Evolutionary conservation across 2,888 invertebrate genomes (phyloP).

Genomic region (Miltochrista miniata): DNA sequence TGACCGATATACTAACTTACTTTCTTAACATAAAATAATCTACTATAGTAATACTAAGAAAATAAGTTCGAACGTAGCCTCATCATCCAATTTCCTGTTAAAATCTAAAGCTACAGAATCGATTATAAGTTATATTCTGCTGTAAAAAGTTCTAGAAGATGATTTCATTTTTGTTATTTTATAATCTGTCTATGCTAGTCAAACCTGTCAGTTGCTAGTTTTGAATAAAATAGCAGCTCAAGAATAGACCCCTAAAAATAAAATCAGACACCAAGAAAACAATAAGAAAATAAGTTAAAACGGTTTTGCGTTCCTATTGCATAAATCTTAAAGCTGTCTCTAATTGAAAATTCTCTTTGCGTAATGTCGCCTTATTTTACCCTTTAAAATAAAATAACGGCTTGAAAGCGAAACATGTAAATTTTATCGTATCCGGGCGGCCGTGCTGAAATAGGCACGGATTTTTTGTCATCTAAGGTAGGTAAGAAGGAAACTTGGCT

Average conservation of each 20-base stretch:
- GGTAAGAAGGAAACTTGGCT: constrained; percentile 76
- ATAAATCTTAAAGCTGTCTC: constrained; percentile 73
- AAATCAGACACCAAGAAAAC: constrained; percentile 21
- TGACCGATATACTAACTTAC: too few relatives aligned
- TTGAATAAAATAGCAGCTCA: constrained; percentile 20
- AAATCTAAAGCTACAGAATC: too few relatives aligned
- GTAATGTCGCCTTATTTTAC: constrained; percentile 77
- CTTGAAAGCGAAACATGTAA: constrained; percentile 78
- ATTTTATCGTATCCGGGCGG: constrained; percentile 77
- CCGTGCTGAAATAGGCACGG: constrained; percentile 59
- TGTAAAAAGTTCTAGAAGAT: too few relatives aligned
- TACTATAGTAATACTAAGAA: too few relatives aligned
- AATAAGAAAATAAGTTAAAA: constrained; percentile 55
- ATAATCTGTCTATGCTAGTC: too few relatives aligned
- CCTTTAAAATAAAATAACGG: constrained; percentile 81
- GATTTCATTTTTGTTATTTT: too few relatives aligned
- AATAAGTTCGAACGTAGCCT: too few relatives aligned
- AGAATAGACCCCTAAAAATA: too few relatives aligned
- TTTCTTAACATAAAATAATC: too few relatives aligned
- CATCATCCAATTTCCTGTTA: too few relatives aligned
- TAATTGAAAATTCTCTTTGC: constrained; percentile 82
- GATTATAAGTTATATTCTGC: too few relatives aligned
- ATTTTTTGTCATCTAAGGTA: constrained; percentile 73
- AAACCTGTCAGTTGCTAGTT: too few relatives aligned
- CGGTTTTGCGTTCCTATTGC: constrained; percentile 44